Base-by-base conservation (phyloP, 2,113 vertebrate genomes). In the Copsychus sechellarum region DNA sequence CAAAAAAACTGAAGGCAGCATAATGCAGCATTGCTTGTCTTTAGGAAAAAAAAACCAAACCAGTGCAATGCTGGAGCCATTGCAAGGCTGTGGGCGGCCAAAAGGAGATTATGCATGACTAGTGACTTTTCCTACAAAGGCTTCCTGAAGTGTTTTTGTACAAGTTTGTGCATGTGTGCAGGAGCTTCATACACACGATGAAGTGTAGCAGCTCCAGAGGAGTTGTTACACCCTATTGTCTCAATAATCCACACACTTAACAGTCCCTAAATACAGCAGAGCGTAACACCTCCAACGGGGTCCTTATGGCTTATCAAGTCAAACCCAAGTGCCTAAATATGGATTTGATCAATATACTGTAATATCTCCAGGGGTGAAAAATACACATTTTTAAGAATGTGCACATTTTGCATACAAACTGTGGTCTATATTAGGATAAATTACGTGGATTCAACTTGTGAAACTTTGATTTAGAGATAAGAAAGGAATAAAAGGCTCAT, bases 191-290 rank as follows among this genome's bases (percentile, higher is more conserved):
- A 29, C 38, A 92, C 87, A 93, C 77, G 95, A 97, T 96, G 96
- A 82, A 92, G 96, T 87, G 69, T 73, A 97, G 92, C 93, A 93
- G 61, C 92, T 97, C 96, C 92, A 71, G 86, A 96, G 97, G 96
- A 40, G 92, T 42, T 77, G 91, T 96, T 96, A 93, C 96, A 97
- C 92, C 93, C 97, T 97, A 81, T 95, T 97, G 96, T 97, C 93
- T 96, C 95, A 92, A 93, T 95, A 97, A 95, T 96, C 96, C 92
- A 88, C 84, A 85, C 85, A 93, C 93, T 98, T 97, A 97, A 96
- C 95, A 96, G 96, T 94, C 90, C 81, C 95, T 96, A 96, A 97
- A 95, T 93, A 96, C 96, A 96, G 92, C 81, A 80, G 72, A 97
- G 86, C 73, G 0, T 61, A 97, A 87, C 94, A 93, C 66, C 85